phyloP scores from a whole-genome alignment of 2,113 vertebrate species.

The Synchiropus splendidus region DNA sequence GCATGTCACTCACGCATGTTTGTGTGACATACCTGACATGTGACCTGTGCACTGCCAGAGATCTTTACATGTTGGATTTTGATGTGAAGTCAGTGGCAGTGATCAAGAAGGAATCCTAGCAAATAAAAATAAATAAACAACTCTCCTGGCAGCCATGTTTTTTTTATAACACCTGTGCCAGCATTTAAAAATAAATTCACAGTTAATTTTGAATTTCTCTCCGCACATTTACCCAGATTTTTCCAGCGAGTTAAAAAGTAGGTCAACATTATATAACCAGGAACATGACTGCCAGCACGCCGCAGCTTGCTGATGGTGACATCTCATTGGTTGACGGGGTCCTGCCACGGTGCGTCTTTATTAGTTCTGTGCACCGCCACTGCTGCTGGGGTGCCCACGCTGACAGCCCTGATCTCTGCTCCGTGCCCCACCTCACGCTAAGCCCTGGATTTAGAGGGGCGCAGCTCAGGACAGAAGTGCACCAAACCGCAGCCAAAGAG shows the following conservation, averaged over 20 bases:
- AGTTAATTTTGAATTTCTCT: slow-evolving; percentile 20
- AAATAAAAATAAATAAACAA: no score
- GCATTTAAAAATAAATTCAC: no score
- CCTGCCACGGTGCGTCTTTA: slow-evolving; percentile 59
- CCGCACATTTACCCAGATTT: slow-evolving; percentile 19
- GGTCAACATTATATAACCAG: slow-evolving; percentile 58
- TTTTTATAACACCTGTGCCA: no score
- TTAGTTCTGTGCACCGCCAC: slow-evolving; percentile 49
- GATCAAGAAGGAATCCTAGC: no score
- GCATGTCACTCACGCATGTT: slow-evolving; percentile 33
- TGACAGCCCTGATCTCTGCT: slow-evolving; percentile 42
- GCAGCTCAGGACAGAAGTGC: slow-evolving; percentile 35
- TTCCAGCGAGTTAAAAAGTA: slow-evolving; percentile 40
- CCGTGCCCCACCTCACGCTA: slow-evolving; percentile 48
- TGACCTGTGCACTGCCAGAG: slow-evolving; percentile 23
- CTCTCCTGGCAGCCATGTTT: no score
- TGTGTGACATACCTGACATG: slow-evolving; percentile 29
- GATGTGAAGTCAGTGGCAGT: slow-evolving; percentile 14
- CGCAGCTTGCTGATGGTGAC: slow-evolving; percentile 66
- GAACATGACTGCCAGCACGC: slow-evolving; percentile 59
- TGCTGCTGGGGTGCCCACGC: no score
- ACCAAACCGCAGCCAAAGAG: slow-evolving; percentile 24
- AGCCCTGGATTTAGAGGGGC: slow-evolving; percentile 41
- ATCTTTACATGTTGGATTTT: slow-evolving; percentile 21
- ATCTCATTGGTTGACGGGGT: slow-evolving; percentile 54